Base-by-base conservation (phyloP, 2,888 invertebrate species). In the Papilio gigon region DNA sequence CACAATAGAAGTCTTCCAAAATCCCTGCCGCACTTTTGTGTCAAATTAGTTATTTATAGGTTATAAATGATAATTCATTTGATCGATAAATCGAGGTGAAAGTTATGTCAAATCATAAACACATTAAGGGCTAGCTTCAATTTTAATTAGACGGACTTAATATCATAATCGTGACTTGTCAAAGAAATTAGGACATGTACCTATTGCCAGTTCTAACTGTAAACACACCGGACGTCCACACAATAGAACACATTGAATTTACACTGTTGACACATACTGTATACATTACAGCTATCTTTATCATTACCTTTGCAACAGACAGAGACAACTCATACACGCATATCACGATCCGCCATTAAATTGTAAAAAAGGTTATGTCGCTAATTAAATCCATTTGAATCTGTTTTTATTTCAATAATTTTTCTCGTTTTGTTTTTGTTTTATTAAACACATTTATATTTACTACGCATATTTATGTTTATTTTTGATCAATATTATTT, bases 161-260 rank as follows among this genome's bases (percentile, higher is more conserved):
- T 56, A 42, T 60, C n/a, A 27, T 65, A 68, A 68, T 64, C 68
- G 68, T 68, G 68, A 68, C 68, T 65, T 50, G 64, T 60, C 37
- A 67, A 61, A n/a, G 30, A 65, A 59, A 59, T 68, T 60, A 58
- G 68, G 30, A 68, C 68, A 50, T 64, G 68, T 68, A 17, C 50
- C 68, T 58, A 58, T 68, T 59, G 58, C 47, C 42, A 58, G 25
- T 47, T 35, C 30, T 72, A 73, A 66, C 67, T 67, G 69, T 72
- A 77, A 77, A 77, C 77, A 72, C 77, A 82, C 82, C 82, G 83
- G 83, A 84, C 79, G 81, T 78, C 47, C 59, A 77, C 80, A 83
- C 84, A 84, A 81, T 80, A 73, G 75, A 67, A 68, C 68, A 63
- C n/a, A 50, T 14, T 6, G 22, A 47, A 12, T 47, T 1, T 22